Conservation (phyloP, 1,140 invertebrate genomes). For the Marisa cornuarietis region DNA sequence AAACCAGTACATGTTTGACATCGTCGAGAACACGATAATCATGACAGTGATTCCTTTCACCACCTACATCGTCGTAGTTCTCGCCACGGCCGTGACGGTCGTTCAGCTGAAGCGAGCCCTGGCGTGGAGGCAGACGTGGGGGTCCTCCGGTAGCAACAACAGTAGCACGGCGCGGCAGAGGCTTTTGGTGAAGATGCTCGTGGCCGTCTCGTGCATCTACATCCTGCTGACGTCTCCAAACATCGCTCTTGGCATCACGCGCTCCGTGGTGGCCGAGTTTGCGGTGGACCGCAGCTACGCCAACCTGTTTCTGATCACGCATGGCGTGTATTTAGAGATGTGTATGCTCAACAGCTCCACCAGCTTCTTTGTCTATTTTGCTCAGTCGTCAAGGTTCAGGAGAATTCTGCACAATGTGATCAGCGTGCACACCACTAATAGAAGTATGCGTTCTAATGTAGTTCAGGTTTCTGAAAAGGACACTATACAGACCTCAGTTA, state of each 20-base stretch:
- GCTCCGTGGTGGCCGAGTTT: background rate
- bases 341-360: background rate
- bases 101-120: conserved; percentile 7
- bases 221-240: background rate
- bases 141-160: background rate
- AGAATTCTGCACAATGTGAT: too few species aligned
- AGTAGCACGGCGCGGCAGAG: background rate
- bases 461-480: too few species aligned
- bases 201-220: conserved; percentile 8
- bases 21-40: background rate
- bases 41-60: conserved; percentile 5
- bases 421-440: too few species aligned
- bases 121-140: background rate
- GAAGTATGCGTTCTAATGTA: too few species aligned
- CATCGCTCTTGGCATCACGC: background rate
- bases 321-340: background rate
- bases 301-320: background rate
- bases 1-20: background rate
- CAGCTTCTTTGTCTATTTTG: conserved; percentile 3
- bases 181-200: background rate
- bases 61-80: conserved; percentile 2
- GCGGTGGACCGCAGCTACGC: background rate
- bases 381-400: background rate
- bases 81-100: background rate
- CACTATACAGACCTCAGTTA: too few species aligned